Conservation (phyloP, 2,113 vertebrate species). For the Grallaria varia region DNA sequence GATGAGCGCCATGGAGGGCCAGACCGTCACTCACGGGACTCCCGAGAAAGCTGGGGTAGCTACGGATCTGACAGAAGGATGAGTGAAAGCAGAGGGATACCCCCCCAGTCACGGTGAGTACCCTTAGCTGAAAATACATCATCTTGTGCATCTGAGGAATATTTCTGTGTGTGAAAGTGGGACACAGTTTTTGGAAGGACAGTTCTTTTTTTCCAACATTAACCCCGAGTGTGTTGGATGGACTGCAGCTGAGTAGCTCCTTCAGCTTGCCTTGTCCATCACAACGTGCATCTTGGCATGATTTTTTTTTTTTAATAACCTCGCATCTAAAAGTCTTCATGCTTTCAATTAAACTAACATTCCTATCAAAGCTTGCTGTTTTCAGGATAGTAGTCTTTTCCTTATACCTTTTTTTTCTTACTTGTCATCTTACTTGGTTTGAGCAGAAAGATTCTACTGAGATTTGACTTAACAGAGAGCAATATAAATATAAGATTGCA, state of each 20-base stretch:
- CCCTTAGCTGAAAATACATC: neutral
- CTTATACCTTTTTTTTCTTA: neutral
- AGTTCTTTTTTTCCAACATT: neutral
- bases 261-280: neutral
- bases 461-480: neutral
- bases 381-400: neutral
- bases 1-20: constrained; percentile 80
- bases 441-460: neutral
- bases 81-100: constrained; percentile 74
- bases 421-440: neutral
- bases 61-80: constrained; percentile 87
- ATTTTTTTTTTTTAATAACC: neutral
- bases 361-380: neutral
- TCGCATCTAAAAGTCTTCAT: neutral
- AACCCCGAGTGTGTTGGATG: neutral
- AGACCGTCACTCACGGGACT: constrained; percentile 87
- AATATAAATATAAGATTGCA: neutral
- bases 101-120: constrained; percentile 74
- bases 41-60: constrained; percentile 83
- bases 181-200: neutral
- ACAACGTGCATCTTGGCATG: neutral
- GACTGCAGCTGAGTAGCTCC: neutral
- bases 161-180: neutral
- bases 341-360: neutral
- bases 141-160: neutral